Percentiles rank a stretch among this genome's conserved stretches.
These are phyloP conservation scores for Aurelia sp. DNA, from an alignment of 30 jellyfish, hydroid and myxozoan species.

Conservation along the genomic window DNA sequence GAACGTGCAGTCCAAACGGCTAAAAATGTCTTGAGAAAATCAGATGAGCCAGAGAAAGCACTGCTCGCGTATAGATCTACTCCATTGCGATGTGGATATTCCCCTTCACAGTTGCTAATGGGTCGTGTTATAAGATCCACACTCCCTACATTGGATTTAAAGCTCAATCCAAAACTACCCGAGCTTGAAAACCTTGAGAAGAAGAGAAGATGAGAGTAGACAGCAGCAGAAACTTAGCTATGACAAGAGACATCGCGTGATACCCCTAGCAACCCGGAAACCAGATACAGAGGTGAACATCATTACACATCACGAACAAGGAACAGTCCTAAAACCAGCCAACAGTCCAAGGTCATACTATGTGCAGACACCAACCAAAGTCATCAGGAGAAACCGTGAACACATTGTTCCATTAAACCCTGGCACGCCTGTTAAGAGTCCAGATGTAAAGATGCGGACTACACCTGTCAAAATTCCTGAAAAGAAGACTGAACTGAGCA, in stretches of 20 bases:
- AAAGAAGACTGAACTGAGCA: constrained; percentile 49
- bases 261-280: constrained; percentile 17
- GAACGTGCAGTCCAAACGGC: constrained; percentile 70
- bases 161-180: constrained; percentile 26
- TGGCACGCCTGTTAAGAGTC: constrained; percentile 17
- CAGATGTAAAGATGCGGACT: constrained; percentile 12
- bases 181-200: constrained; percentile 16
- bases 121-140: constrained; percentile 45
- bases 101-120: constrained; percentile 38
- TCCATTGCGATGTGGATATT: constrained; percentile 46
- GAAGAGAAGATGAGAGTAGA: constrained; percentile 37
- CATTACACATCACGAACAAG: constrained; percentile 26
- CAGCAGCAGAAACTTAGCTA: constrained; percentile 31
- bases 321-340: constrained; percentile 40
- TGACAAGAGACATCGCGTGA: constrained; percentile 50
- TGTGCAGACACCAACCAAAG: constrained; percentile 53
- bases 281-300: constrained; percentile 50
- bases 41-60: constrained; percentile 54
- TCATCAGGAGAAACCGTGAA: constrained; percentile 46
- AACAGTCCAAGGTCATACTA: constrained; percentile 50
- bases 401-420: constrained; percentile 52
- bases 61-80: constrained; percentile 66
- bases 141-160: constrained; percentile 5
- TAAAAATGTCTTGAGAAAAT: constrained; percentile 28
- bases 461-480: constrained; percentile 12